These are phyloP conservation scores for Mycetomoellerius zeteki DNA, from an alignment of 1,140 invertebrate genomes.

Conservation along the genomic window DNA sequence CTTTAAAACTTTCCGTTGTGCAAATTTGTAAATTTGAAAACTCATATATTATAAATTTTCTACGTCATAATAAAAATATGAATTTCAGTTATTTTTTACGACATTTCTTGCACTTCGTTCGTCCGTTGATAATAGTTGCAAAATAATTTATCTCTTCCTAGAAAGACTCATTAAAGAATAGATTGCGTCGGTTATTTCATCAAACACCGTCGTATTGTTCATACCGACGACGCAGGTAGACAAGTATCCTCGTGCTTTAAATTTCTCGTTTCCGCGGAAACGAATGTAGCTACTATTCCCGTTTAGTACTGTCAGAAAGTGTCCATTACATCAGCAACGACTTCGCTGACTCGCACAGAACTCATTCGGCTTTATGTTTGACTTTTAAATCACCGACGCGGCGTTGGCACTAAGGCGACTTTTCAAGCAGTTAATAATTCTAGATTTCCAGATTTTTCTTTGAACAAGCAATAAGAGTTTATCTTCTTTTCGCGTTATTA, in stretches of 20 bases:
- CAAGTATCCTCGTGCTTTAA: slow-evolving; percentile 39
- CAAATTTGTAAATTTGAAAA: not conserved
- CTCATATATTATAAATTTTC: not conserved
- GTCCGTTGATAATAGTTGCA: not conserved
- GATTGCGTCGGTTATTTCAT: slow-evolving; percentile 42
- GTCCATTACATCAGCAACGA: slow-evolving; percentile 58
- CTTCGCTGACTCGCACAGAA: slow-evolving; percentile 19
- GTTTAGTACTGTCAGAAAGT: slow-evolving; percentile 61
- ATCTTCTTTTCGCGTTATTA: slow-evolving; percentile 36
- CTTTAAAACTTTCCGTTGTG: not conserved
- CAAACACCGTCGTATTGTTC: slow-evolving; percentile 46
- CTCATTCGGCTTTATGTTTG: slow-evolving; percentile 52
- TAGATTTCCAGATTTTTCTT: slow-evolving; percentile 46
- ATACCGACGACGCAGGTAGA: slow-evolving; percentile 6
- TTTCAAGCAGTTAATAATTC: slow-evolving; percentile 20
- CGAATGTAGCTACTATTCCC: slow-evolving; percentile 53
- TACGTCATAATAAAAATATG: slow-evolving; percentile 14
- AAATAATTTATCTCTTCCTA: slow-evolving; percentile 13
- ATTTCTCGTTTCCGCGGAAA: slow-evolving; percentile 56
- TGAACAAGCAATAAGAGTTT: not conserved
- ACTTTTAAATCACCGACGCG: slow-evolving; percentile 51
- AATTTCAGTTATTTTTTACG: slow-evolving; percentile 40
- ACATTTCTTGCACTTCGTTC: not conserved
- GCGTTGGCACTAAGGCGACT: not conserved
- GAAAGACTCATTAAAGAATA: slow-evolving; percentile 17